Evolutionary conservation across 2,113 vertebrate genomes (phyloP), one percentile per base, ranked within the genome.

Genomic region (Grammomys surdaster): DNA sequence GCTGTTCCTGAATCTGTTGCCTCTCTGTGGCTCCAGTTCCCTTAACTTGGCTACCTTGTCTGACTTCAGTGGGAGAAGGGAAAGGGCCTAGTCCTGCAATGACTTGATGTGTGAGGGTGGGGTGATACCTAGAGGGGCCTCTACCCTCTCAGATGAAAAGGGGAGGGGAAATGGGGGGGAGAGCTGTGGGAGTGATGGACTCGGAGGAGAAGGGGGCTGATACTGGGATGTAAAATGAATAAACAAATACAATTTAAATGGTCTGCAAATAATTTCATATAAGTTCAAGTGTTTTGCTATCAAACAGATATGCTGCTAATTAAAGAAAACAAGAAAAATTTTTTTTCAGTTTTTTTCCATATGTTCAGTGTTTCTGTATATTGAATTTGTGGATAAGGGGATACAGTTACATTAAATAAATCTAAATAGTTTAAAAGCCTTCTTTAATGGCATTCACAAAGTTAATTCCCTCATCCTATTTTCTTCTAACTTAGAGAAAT

Each of bases 401-500:
- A 63, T 91, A 33, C 56, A 51, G 7, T 70, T 95, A 51, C 69
- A 48, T 76, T 92, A 77, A 73, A 85, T 1, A 33, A 48, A 67
- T 0, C 0, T 82, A 40, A 26, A 69, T 46, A 96, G 56, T 54
- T 1, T 65, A 91, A 95, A 93, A 92, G 40, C 0, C 10, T 63
- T 88, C 77, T 94, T 65, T 19, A 92, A 31, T 0, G 1, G 1
- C 26, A 87, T 60, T 1, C 20, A 48, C 24, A 88, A 76, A 40
- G 82, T 95, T 80, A 95, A 95, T 86, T 48, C 56, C 0, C n/a
- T 24, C 22, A 89, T 70, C 90, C 80, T 93, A n/a, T 75, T 97
- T n/a, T 85, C 69, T 3, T 63, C 0, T 14, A 3, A 10, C 8
- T 70, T 31, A 69, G 90, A 94, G 92, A 89, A 98, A 73, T 0